Conservation (phyloP, 2,797 vertebrate species). For the Heterohyrax brucei region DNA sequence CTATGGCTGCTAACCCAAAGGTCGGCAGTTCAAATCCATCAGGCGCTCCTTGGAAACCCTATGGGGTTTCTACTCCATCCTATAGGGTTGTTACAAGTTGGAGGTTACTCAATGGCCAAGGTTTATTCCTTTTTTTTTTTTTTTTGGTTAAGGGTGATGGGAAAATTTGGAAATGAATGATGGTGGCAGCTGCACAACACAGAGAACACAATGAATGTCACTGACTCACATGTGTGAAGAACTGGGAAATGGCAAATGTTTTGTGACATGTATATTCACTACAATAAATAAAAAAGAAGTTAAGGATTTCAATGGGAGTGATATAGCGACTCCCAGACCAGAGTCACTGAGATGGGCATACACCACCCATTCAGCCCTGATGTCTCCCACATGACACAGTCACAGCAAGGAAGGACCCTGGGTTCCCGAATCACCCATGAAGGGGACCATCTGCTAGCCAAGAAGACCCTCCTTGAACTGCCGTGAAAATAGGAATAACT, state of each 20-base stretch:
- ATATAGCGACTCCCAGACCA: rapidly evolving
- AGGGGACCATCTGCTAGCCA: rapidly evolving
- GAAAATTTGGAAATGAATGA: neutral
- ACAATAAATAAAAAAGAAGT: neutral
- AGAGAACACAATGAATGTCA: neutral
- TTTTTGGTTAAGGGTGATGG: neutral
- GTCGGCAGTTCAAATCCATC: no score
- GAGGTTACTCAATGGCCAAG: neutral
- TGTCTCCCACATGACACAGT: neutral
- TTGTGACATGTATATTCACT: no score
- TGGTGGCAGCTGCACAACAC: neutral
- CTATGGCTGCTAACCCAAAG: no score
- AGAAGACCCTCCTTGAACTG: rapidly evolving
- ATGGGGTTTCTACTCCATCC: neutral
- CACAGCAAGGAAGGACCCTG: neutral
- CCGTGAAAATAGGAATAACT: rapidly evolving
- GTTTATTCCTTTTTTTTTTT: neutral
- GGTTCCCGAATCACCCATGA: rapidly evolving
- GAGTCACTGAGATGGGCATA: rapidly evolving
- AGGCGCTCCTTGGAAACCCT: neutral
- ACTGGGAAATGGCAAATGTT: neutral
- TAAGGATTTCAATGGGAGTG: neutral
- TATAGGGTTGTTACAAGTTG: neutral
- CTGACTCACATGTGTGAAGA: neutral
- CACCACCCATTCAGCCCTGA: rapidly evolving